Evolutionary conservation across 2,888 invertebrate genomes (phyloP).

Genomic region (Lasioglossum leucozonium): DNA sequence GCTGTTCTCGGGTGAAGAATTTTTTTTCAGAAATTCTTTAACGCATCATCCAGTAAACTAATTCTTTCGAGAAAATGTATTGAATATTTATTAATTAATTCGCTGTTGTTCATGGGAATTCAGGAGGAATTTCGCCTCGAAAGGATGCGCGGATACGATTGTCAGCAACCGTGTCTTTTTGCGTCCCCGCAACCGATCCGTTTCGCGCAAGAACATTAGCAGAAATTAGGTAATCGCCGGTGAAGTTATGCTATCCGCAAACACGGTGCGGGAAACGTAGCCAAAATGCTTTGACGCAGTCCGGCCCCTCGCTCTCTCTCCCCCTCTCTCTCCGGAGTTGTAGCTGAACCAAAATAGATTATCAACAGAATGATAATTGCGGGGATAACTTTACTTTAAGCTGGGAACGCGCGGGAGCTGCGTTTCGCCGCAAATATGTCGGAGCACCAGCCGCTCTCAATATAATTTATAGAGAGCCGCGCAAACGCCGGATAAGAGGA

Average conservation of each 20-base stretch:
- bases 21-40: too few species aligned
- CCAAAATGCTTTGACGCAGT: background rate
- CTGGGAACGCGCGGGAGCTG: background rate
- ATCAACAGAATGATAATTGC: conserved; percentile 16
- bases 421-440: conserved; percentile 5
- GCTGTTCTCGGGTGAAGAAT: too few species aligned
- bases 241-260: background rate
- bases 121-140: too few species aligned
- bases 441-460: background rate
- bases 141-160: background rate
- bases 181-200: background rate
- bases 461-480: conserved; percentile 27
- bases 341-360: background rate
- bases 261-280: background rate
- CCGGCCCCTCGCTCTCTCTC: too few species aligned
- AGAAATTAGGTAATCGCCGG: conserved; percentile 9
- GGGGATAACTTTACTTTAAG: conserved; percentile 15
- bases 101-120: too few species aligned
- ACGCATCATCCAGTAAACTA: too few species aligned
- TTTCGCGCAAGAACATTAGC: background rate
- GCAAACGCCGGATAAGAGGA: conserved; percentile 10
- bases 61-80: too few species aligned
- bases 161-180: background rate
- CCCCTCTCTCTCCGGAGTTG: background rate
- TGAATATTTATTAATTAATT: too few species aligned